Percentiles rank a stretch among this genome's conserved stretches.
These are phyloP conservation scores for Macropodus opercularis DNA, from an alignment of 2,797 vertebrate genomes.

Conservation along the genomic window DNA sequence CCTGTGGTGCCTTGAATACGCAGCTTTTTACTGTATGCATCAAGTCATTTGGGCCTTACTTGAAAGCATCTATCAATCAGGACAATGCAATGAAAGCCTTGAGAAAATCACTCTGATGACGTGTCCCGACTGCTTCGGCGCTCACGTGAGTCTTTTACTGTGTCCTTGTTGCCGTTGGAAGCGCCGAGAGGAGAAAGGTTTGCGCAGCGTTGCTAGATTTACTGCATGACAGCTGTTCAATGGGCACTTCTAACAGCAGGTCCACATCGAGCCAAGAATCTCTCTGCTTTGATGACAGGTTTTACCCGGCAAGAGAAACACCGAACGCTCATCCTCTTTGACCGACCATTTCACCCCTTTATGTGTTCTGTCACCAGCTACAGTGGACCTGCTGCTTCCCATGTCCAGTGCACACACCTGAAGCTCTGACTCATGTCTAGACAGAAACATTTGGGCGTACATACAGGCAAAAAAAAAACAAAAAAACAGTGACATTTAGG, in stretches of 20 bases:
- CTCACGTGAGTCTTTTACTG: constrained; percentile 35
- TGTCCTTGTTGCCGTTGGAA: constrained; percentile 13
- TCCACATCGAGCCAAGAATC: constrained; percentile 36
- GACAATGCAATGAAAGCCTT: constrained; percentile 23
- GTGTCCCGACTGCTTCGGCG: constrained; percentile 28
- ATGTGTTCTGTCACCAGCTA: constrained; percentile 12
- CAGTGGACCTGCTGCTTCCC: constrained; percentile 14
- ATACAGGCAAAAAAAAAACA: constrained; percentile 46
- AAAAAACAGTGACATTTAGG: constrained; percentile 53
- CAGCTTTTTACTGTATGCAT: constrained; percentile 42
- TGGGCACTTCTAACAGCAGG: constrained; percentile 5
- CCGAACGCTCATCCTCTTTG: constrained; percentile 16
- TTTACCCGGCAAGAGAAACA: constrained; percentile 50
- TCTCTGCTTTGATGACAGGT: constrained; percentile 56
- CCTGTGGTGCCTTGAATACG: no score
- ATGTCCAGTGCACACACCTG: constrained; percentile 5
- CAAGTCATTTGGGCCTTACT: constrained; percentile 35
- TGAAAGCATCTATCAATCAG: constrained; percentile 52
- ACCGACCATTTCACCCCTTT: constrained; percentile 17
- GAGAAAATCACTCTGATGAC: constrained; percentile 29
- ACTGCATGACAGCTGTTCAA: constrained; percentile 36
- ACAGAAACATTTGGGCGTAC: constrained; percentile 59
- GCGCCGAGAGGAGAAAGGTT: constrained; percentile 6
- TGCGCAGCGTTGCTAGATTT: constrained; percentile 36
- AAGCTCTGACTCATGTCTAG: constrained; percentile 65